These are phyloP conservation scores for Lepidonotus clava DNA, from an alignment of 2,888 invertebrate genomes.

Conservation along the genomic window DNA sequence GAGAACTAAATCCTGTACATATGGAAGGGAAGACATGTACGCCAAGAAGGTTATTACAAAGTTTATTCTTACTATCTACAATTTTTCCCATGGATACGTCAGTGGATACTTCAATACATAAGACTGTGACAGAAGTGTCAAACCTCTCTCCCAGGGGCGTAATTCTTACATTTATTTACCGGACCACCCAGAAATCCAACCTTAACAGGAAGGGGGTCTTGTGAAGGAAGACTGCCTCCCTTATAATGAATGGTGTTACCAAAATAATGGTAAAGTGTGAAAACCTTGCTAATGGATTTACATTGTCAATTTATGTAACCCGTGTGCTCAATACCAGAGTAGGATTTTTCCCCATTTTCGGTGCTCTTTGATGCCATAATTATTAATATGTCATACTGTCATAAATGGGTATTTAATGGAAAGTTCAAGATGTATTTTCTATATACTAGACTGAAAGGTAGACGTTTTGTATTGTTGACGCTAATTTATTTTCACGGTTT, in stretches of 20 bases:
- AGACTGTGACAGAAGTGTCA: too few relatives aligned
- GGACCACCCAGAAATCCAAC: neutral
- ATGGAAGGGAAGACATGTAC: too few relatives aligned
- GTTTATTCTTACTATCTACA: too few relatives aligned
- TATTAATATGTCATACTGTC: neutral
- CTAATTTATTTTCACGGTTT: slow-evolving; percentile 30
- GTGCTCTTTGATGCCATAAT: neutral
- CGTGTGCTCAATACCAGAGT: slow-evolving; percentile 32
- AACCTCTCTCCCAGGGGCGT: too few relatives aligned
- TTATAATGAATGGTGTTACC: neutral
- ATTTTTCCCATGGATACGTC: too few relatives aligned
- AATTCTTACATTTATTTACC: too few relatives aligned
- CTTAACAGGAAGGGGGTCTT: too few relatives aligned
- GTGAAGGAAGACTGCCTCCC: neutral
- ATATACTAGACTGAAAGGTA: neutral
- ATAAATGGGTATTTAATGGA: neutral
- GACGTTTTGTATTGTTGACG: neutral
- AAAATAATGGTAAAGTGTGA: neutral
- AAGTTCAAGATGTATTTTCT: neutral
- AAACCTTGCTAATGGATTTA: neutral
- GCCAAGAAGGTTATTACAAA: too few relatives aligned
- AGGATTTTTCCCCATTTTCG: neutral
- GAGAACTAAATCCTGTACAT: too few relatives aligned
- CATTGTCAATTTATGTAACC: too few relatives aligned
- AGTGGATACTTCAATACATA: too few relatives aligned